Evolutionary conservation across 2,797 vertebrate genomes (phyloP).

Genomic region (Pyrocephalus nanus): DNA sequence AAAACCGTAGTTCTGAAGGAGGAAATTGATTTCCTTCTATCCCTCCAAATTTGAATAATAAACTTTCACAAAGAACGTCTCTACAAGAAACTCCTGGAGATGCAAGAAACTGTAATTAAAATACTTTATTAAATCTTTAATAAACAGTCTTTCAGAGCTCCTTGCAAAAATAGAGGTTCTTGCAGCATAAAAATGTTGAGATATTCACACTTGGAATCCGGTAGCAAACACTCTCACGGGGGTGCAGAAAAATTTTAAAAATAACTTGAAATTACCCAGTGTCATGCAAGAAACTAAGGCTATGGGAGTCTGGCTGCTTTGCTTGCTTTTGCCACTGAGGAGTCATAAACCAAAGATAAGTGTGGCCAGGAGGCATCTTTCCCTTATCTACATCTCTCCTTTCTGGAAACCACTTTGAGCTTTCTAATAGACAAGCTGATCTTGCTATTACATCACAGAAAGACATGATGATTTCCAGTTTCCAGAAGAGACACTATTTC

Average conservation of each 20-base stretch:
- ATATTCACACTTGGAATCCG: background rate
- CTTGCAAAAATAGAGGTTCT: conserved; percentile 26
- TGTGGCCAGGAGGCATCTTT: background rate
- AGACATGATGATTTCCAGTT: background rate
- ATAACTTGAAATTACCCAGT: background rate
- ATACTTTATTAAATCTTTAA: background rate
- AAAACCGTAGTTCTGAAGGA: conserved; percentile 15
- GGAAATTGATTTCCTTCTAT: conserved; percentile 46
- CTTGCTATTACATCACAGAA: background rate
- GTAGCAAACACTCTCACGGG: background rate
- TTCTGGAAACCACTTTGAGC: background rate
- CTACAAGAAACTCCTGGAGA: background rate
- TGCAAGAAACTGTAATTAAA: conserved; percentile 46
- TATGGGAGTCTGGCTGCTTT: background rate
- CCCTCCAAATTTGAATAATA: conserved; percentile 8
- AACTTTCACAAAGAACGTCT: conserved; percentile 19
- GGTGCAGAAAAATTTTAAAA: background rate
- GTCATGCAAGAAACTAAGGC: background rate
- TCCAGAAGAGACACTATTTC: background rate
- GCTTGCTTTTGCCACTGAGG: background rate
- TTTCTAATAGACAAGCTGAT: background rate
- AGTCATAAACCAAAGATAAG: background rate
- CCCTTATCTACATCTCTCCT: background rate
- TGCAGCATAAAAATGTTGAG: background rate
- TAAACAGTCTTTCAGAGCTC: background rate